phyloP scores from a whole-genome alignment of 2,113 vertebrate species.

The Rhynchopsitta pachyrhyncha region DNA sequence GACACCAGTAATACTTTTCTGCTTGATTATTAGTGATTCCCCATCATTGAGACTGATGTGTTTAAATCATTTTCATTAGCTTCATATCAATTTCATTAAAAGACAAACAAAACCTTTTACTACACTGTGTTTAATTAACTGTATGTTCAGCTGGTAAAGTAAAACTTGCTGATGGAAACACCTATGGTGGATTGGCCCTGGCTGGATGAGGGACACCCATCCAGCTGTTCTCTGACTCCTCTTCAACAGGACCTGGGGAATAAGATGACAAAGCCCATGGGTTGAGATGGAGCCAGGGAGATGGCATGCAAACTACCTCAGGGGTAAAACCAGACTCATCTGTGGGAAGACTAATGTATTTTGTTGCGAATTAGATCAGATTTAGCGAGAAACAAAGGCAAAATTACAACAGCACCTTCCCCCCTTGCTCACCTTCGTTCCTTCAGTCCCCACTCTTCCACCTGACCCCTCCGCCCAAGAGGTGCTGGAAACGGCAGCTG shows the following conservation, averaged over 20 bases:
- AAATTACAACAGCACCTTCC: background rate
- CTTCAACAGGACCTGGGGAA: background rate
- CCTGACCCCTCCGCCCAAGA: background rate
- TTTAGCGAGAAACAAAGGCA: background rate
- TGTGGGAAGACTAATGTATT: background rate
- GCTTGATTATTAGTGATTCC: background rate
- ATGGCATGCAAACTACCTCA: background rate
- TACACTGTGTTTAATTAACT: background rate
- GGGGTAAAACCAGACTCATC: background rate
- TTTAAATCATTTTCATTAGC: background rate
- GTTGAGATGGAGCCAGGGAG: background rate
- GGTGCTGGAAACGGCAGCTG: background rate
- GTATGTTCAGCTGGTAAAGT: background rate
- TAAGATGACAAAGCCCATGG: background rate
- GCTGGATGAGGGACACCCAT: background rate
- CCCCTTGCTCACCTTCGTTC: background rate
- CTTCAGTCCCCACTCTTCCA: background rate
- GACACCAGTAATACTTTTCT: background rate
- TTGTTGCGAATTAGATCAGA: background rate
- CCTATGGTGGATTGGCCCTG: background rate
- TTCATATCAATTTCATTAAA: background rate
- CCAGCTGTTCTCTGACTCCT: accelerated
- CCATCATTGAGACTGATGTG: background rate
- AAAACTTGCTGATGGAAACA: background rate
- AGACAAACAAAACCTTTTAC: background rate